Base-by-base conservation (phyloP, 2,113 vertebrate genomes). In the Chloropsis cyanopogon region DNA sequence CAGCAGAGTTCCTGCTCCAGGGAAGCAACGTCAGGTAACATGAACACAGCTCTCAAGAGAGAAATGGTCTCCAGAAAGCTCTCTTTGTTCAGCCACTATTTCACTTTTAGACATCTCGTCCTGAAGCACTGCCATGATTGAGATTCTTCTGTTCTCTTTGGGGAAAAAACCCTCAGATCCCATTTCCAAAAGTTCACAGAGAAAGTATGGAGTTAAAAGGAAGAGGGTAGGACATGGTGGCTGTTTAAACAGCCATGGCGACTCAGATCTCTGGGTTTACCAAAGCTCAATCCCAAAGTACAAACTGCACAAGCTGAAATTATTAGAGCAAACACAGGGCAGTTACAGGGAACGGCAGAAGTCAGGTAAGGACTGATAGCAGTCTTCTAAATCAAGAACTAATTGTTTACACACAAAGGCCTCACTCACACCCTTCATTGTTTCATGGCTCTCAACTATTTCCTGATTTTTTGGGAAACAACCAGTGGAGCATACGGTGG, bases 201-300 rank as follows among this genome's bases (percentile, higher is more conserved):
- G 41, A 56, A 91, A 88, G 66, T 13, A 57, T 1, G 21, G n/a
- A 14, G 37, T 47, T 65, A 66, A 92, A 61, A 94, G 22, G 19
- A 59, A 88, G n/a, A 82, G 23, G 20, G 57, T 37, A 85, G 64
- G n/a, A 88, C 26, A 59, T 14, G 29, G 0, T 1, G 56, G 25
- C 69, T 71, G 15, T 23, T 86, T n/a, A 70, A 89, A 42, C 4
- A 77, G 54, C 16, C 37, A 21, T 1, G 19, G 56, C 0, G 0
- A 77, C 73, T 85, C 53, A 73, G 26, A 70, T 77, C 35, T 60
- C 59, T 18, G n/a, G 8, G 24, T 65, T 94, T 75, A 91, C 68
- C 73, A 68, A 79, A 89, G 73, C 49, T 66, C 0, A 0, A 50
- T 41, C 31, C 18, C 24, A 70, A 47, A 49, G 53, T 47, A 78